A percentile compares a stretch with the other conserved stretches of the same genome.
Evolutionary conservation across 2,888 invertebrate species (phyloP).

Genomic region (Noctua pronuba): DNA sequence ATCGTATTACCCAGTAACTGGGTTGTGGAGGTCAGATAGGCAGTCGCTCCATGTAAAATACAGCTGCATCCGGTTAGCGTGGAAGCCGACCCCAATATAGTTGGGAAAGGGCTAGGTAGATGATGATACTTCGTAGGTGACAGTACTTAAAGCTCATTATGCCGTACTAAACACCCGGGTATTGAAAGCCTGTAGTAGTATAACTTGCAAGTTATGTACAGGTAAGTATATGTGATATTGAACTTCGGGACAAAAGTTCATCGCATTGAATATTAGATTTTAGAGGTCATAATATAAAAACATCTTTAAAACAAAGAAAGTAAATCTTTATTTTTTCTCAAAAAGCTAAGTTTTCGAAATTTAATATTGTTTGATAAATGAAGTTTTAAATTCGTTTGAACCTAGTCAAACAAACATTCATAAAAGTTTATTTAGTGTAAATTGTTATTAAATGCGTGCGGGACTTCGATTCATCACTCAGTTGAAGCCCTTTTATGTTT

Average conservation of each 20-base stretch:
- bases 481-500: conserved; percentile 10
- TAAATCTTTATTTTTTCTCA: background rate
- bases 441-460: conserved; percentile 18
- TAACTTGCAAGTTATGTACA: too few relatives aligned
- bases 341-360: background rate
- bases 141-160: background rate
- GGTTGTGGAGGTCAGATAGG: too few relatives aligned
- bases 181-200: too few relatives aligned
- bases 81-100: too few relatives aligned
- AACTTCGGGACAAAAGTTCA: background rate
- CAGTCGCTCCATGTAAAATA: too few relatives aligned
- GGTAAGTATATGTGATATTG: background rate
- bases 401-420: conserved; percentile 14
- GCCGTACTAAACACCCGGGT: background rate
- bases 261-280: background rate
- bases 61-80: too few relatives aligned
- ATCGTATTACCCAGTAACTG: too few relatives aligned
- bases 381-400: conserved; percentile 22
- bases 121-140: background rate
- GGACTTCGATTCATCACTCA: conserved; percentile 29
- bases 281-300: background rate
- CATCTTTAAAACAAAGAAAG: background rate
- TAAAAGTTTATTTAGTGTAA: background rate
- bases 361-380: conserved; percentile 20
- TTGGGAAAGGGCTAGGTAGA: too few relatives aligned